These are phyloP conservation scores for Atherinosoma microstoma DNA, from an alignment of 2,797 vertebrate species.

Conservation along the genomic window DNA sequence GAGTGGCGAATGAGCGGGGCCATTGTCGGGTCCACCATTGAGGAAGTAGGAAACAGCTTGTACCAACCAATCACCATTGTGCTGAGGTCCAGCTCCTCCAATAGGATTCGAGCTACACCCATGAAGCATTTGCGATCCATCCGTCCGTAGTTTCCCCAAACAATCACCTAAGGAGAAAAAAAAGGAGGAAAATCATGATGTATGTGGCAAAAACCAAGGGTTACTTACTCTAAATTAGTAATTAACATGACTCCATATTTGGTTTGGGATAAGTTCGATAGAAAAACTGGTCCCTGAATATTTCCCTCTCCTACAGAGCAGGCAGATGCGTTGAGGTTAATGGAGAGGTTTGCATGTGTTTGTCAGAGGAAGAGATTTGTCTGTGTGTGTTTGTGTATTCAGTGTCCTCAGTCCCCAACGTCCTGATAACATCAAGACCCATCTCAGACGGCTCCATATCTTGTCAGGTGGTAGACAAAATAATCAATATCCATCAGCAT, in stretches of 20 bases:
- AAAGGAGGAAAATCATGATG: background rate
- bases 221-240: background rate
- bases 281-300: background rate
- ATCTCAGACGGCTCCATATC: slow-evolving; percentile 40
- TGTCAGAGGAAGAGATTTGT: background rate
- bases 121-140: slow-evolving; percentile 99
- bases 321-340: slow-evolving; percentile 3
- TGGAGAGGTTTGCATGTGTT: slow-evolving; percentile 16
- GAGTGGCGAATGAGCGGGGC: slow-evolving; percentile 95
- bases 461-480: slow-evolving; percentile 37
- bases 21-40: slow-evolving; percentile 96
- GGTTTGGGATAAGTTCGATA: slow-evolving; percentile 14
- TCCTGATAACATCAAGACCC: slow-evolving; percentile 46
- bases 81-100: slow-evolving; percentile 98
- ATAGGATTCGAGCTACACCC: slow-evolving; percentile 95
- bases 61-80: slow-evolving; percentile 98
- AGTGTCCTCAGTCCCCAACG: slow-evolving; percentile 34
- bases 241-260: slow-evolving; percentile 20
- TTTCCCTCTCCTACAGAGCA: slow-evolving; percentile 6
- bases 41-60: slow-evolving; percentile 99
- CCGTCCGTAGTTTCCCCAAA: slow-evolving; percentile 98
- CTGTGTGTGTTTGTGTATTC: slow-evolving; percentile 16
- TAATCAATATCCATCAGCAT: slow-evolving; percentile 52
- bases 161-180: slow-evolving; percentile 87
- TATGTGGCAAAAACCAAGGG: background rate